Conservation (phyloP, 2,888 invertebrate species). For the Eugnorisma glareosa region DNA sequence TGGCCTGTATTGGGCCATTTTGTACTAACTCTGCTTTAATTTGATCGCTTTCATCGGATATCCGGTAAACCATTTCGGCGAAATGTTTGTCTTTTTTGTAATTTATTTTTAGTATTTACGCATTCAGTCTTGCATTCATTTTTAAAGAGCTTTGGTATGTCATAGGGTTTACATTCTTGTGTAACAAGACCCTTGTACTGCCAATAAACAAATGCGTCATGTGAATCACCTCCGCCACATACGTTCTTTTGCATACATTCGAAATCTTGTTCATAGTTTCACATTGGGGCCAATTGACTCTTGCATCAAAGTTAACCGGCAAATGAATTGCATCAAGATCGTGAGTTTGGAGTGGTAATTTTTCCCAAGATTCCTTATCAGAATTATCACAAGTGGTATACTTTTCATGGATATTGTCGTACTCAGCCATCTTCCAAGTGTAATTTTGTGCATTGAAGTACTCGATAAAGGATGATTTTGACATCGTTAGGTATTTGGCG, state of each 20-base stretch:
- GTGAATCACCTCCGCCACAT: conserved; percentile 3
- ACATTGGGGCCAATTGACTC: conserved; percentile 45
- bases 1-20: conserved; percentile 49
- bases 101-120: background rate
- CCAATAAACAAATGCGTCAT: conserved; percentile 19
- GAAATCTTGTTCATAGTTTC: conserved; percentile 54
- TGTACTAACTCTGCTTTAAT: conserved; percentile 43
- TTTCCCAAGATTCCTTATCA: background rate
- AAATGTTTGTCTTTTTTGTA: conserved; percentile 51
- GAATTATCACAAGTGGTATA: background rate
- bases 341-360: conserved; percentile 1
- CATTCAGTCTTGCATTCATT: conserved; percentile 15
- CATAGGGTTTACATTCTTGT: conserved; percentile 48
- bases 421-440: conserved; percentile 50
- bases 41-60: background rate
- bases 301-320: conserved; percentile 50
- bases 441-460: conserved; percentile 53
- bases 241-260: background rate
- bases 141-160: background rate
- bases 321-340: conserved; percentile 17
- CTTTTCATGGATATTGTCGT: background rate
- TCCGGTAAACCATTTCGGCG: conserved; percentile 20
- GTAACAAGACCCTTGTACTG: conserved; percentile 26
- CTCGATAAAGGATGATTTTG: conserved; percentile 47
- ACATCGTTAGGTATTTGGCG: conserved; percentile 25